Evolutionary conservation across 1,140 invertebrate genomes (phyloP).

Genomic region (Aphelinus atriplicis): DNA sequence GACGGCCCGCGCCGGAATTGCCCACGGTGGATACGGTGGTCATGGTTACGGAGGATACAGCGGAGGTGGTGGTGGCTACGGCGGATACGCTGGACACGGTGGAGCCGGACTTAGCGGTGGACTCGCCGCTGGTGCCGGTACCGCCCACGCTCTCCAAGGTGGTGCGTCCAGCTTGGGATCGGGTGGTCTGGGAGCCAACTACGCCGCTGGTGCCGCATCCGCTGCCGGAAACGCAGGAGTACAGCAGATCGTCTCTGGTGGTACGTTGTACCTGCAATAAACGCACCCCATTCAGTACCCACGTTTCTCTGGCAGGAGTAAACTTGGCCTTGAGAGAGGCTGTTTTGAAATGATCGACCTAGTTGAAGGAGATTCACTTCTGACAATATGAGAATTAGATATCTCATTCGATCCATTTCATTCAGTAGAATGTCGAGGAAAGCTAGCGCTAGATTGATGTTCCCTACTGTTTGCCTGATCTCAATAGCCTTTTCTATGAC

Average conservation of each 20-base stretch:
- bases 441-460: no score
- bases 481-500: no score
- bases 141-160: conserved; percentile 62
- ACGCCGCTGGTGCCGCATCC: conserved; percentile 63
- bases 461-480: no score
- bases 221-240: conserved; percentile 64
- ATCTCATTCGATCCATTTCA: no score
- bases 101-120: conserved; percentile 62
- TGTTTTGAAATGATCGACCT: no score
- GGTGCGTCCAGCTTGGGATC: conserved; percentile 65
- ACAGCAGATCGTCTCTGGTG: conserved; percentile 65
- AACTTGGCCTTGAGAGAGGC: no score
- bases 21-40: conserved; percentile 58
- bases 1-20: conserved; percentile 62
- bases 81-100: conserved; percentile 52
- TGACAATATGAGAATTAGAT: no score
- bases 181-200: conserved; percentile 63
- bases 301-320: no score
- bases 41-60: conserved; percentile 53
- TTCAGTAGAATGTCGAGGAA: no score
- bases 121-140: conserved; percentile 63
- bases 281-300: no score
- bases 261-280: conserved; percentile 46
- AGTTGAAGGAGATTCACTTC: no score
- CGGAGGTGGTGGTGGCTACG: conserved; percentile 35